Base-by-base conservation (phyloP, 2,113 vertebrate species). In the Spheniscus mendiculus region DNA sequence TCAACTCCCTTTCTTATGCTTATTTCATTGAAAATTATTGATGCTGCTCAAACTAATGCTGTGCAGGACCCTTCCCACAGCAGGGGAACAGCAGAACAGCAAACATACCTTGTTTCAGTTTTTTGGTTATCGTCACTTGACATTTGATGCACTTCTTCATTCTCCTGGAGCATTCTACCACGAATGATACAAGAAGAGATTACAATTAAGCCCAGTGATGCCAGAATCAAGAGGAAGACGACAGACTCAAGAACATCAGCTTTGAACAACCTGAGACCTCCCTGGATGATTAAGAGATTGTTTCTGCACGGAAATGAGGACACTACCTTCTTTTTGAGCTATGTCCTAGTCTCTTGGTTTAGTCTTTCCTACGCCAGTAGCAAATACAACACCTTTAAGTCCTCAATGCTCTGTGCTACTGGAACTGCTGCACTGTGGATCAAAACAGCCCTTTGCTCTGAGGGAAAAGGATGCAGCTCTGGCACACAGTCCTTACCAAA, bases 101-200 rank as follows among this genome's bases (percentile, higher is more conserved):
- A 86, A 89, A 89, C 93, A 8, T 97, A 99, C 99, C 99, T 99
- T 99, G 99, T 77, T 99, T 98, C 58, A 99, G 98, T 93, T 99
- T 99, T 98, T 99, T 99, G 76, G 98, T 98, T 98, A 99, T 99
- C 27, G 98, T 99, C 97, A 99, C 99, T 98, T 99, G 99, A 97
- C 99, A 99, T 97, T 99, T 99, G 98, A 99, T 99, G 97, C 99
- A 99, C 91, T 99, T 99, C 98, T 99, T 99, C 99, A 99, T 99
- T 72, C 99, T 98, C 96, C 99, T 98, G 90, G 99, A 99, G 69
- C 99, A 99, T 85, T 99, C 99, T 99, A 94, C 65, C 47, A 83
- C 0, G 1, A 78, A 88, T 5, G 8, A 87, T 15, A 83, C 5
- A 27, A 69, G 25, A 44, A 86, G 65, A 84, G 30, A 71, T 38